Conservation (phyloP, 2,113 vertebrate genomes). For the Octodon degus region DNA sequence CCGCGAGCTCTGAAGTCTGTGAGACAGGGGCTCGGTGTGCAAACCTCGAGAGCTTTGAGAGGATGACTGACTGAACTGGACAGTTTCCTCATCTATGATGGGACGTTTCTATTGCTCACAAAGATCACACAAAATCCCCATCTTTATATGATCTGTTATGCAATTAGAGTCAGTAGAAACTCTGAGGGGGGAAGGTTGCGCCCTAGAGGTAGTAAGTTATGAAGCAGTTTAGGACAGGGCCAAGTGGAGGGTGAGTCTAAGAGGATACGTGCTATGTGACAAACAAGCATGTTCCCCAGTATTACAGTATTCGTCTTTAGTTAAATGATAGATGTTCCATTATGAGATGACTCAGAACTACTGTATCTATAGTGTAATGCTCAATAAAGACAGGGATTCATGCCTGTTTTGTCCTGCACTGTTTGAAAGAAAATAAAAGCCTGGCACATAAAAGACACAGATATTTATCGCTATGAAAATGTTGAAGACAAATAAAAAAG, state of each 20-base stretch:
- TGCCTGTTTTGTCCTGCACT: not conserved
- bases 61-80: not conserved
- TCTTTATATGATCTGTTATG: not conserved
- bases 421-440: not conserved
- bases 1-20: not conserved
- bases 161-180: not conserved
- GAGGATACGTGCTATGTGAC: not conserved
- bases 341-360: not conserved
- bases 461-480: not conserved
- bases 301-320: not conserved
- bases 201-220: rapidly evolving
- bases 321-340: not conserved
- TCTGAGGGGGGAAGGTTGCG: not conserved
- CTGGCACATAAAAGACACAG: not conserved
- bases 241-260: not conserved
- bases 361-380: not conserved
- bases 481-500: not conserved
- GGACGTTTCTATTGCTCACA: not conserved
- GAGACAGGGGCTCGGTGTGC: not conserved
- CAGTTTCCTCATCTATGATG: not conserved
- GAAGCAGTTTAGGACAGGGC: not conserved
- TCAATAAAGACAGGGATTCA: not conserved
- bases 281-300: not conserved
- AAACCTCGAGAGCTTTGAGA: too few species aligned
- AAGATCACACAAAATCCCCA: not conserved